Percentiles rank a stretch among this genome's conserved stretches.
Evolutionary conservation across 2,113 vertebrate genomes (phyloP).

Genomic region (Seriola rivoliana): DNA sequence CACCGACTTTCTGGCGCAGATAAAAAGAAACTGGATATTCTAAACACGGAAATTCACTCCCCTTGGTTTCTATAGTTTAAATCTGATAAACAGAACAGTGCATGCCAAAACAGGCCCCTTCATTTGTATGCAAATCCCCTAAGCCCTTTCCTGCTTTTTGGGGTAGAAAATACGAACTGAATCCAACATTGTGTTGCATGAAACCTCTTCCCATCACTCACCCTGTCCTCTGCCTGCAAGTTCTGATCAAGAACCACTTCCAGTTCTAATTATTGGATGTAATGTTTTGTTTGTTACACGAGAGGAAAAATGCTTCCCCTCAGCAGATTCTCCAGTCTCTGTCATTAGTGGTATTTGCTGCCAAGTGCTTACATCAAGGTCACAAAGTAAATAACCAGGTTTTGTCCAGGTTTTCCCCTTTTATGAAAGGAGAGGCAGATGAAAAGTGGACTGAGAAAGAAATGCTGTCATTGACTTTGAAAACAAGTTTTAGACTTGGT

Average conservation of each 20-base stretch:
- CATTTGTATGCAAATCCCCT: slow-evolving; percentile 75
- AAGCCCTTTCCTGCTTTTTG: slow-evolving; percentile 46
- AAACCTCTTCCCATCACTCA: slow-evolving; percentile 32
- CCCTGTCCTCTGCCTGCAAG: slow-evolving; percentile 41
- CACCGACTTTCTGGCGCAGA: slow-evolving; percentile 43
- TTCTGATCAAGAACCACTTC: slow-evolving; percentile 44
- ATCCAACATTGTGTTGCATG: slow-evolving; percentile 40
- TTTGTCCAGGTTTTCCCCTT: slow-evolving; percentile 44
- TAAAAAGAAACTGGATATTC: slow-evolving; percentile 70
- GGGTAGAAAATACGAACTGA: slow-evolving; percentile 35
- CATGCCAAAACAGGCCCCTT: slow-evolving; percentile 72
- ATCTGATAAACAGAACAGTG: slow-evolving; percentile 72
- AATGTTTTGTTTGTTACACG: slow-evolving; percentile 57
- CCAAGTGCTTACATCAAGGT: slow-evolving; percentile 50
- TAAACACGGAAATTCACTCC: slow-evolving; percentile 53
- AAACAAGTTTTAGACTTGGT: slow-evolving; percentile 18
- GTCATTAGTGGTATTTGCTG: slow-evolving; percentile 68
- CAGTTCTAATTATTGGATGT: slow-evolving; percentile 63
- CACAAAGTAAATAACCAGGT: slow-evolving; percentile 59
- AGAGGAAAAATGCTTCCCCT: slow-evolving; percentile 45
- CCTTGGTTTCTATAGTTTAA: slow-evolving; percentile 68
- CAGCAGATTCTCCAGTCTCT: slow-evolving; percentile 65
- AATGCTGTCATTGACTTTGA: not conserved
- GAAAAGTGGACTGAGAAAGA: slow-evolving; percentile 28
- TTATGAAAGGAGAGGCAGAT: slow-evolving; percentile 31